Conservation (phyloP, 2,888 invertebrate species). For the Brachylomia viminalis region DNA sequence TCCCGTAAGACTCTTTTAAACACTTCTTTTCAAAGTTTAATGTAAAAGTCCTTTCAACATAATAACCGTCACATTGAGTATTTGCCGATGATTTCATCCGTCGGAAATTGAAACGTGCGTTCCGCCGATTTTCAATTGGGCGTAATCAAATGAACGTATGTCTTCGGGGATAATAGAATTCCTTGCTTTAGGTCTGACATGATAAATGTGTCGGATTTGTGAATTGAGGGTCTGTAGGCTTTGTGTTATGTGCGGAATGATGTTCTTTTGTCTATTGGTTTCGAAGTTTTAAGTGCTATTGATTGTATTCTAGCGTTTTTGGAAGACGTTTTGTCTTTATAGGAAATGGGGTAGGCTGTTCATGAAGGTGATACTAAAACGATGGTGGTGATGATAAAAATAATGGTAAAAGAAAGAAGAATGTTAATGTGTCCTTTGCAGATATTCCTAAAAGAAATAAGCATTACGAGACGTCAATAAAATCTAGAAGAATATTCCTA, state of each 20-base stretch:
- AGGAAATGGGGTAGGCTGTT: no score
- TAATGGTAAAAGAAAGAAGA: not conserved
- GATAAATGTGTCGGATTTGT: slow-evolving; percentile 63
- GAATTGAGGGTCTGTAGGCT: slow-evolving; percentile 32
- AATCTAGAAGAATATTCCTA: not conserved
- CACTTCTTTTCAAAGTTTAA: not conserved
- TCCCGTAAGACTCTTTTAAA: not conserved
- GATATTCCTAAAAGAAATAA: not conserved
- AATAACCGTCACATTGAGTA: slow-evolving; percentile 29
- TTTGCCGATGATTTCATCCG: slow-evolving; percentile 48
- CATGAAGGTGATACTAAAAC: not conserved
- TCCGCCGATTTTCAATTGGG: slow-evolving; percentile 60
- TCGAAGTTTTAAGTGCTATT: slow-evolving; percentile 18
- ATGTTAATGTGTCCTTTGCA: not conserved
- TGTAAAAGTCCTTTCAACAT: slow-evolving; percentile 4
- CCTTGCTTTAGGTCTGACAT: slow-evolving; percentile 61
- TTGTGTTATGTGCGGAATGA: slow-evolving; percentile 45
- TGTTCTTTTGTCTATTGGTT: slow-evolving; percentile 33
- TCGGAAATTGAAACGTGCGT: slow-evolving; percentile 63
- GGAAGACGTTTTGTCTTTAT: not conserved
- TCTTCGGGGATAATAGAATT: slow-evolving; percentile 66
- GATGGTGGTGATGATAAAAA: not conserved
- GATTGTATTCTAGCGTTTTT: not conserved
- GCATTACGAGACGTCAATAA: not conserved
- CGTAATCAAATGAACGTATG: slow-evolving; percentile 64